phyloP scores from a whole-genome alignment of 2,797 vertebrate species.

The Galagoides demidoff region DNA sequence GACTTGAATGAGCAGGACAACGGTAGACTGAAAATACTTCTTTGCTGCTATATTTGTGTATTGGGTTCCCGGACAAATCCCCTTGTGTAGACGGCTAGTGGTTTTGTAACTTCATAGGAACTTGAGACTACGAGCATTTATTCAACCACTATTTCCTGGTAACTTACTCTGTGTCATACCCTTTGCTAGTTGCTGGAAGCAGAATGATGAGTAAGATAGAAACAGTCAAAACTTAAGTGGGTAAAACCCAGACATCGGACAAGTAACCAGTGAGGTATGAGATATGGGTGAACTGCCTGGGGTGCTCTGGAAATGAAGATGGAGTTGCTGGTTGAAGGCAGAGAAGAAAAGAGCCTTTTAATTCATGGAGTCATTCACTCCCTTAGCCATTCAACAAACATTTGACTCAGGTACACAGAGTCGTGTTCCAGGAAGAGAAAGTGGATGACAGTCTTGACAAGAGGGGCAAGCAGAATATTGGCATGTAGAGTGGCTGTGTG shows the following conservation, averaged over 20 bases:
- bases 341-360: background rate
- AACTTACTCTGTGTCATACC: background rate
- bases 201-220: background rate
- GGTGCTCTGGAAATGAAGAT: background rate
- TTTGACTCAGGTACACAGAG: background rate
- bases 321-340: background rate
- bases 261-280: background rate
- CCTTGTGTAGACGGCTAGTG: background rate
- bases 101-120: constrained; percentile 21
- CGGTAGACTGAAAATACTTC: background rate
- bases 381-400: background rate
- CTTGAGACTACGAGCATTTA: background rate
- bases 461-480: background rate
- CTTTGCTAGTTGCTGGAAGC: background rate
- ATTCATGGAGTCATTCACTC: background rate
- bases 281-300: background rate
- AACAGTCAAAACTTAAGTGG: background rate
- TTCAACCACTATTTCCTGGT: background rate
- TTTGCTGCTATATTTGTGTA: background rate
- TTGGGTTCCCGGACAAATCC: background rate
- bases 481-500: background rate
- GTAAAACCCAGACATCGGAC: background rate
- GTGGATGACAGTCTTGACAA: background rate
- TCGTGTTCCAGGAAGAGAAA: background rate
- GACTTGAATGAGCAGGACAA: background rate